Evolutionary conservation across 2,888 invertebrate genomes (phyloP).

Genomic region (Leptopilina myrica): DNA sequence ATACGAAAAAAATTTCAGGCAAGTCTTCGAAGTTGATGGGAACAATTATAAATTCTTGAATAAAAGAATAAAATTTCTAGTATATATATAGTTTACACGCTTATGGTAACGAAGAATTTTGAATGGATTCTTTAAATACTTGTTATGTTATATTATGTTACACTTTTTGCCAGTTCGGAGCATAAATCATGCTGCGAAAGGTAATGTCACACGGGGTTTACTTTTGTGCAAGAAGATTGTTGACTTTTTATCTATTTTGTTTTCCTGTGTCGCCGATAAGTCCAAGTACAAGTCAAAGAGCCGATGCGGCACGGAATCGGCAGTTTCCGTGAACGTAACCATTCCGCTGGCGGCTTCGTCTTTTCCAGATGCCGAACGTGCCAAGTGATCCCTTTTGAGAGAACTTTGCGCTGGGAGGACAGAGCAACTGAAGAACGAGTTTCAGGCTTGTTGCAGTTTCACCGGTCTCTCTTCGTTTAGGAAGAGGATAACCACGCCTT

Average conservation of each 20-base stretch:
- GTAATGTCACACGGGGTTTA: slow-evolving; percentile 24
- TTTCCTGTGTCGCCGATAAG: slow-evolving; percentile 10
- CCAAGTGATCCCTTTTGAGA: slow-evolving; percentile 64
- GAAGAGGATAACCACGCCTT: slow-evolving; percentile 49
- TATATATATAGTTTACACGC: too few relatives aligned
- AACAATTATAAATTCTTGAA: too few relatives aligned
- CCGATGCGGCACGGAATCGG: slow-evolving; percentile 24
- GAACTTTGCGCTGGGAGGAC: slow-evolving; percentile 36
- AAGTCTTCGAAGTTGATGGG: too few relatives aligned
- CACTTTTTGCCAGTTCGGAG: neutral
- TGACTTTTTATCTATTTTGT: slow-evolving; percentile 22
- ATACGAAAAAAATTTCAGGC: too few relatives aligned
- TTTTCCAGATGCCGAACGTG: slow-evolving; percentile 70
- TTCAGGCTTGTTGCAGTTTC: slow-evolving; percentile 44
- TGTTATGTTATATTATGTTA: neutral
- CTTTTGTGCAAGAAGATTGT: slow-evolving; percentile 29
- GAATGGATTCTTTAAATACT: neutral
- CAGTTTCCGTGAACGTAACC: slow-evolving; percentile 65
- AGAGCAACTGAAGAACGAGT: slow-evolving; percentile 46
- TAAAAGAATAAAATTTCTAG: too few relatives aligned
- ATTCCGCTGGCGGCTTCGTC: slow-evolving; percentile 65
- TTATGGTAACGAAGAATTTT: neutral
- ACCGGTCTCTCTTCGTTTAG: slow-evolving; percentile 28
- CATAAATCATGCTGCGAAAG: neutral
- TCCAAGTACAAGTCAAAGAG: slow-evolving; percentile 22